Evolutionary conservation across 2,888 invertebrate species (phyloP), one percentile per base, ranked within the genome.

Genomic region (Hemicrepidius hirtus): DNA sequence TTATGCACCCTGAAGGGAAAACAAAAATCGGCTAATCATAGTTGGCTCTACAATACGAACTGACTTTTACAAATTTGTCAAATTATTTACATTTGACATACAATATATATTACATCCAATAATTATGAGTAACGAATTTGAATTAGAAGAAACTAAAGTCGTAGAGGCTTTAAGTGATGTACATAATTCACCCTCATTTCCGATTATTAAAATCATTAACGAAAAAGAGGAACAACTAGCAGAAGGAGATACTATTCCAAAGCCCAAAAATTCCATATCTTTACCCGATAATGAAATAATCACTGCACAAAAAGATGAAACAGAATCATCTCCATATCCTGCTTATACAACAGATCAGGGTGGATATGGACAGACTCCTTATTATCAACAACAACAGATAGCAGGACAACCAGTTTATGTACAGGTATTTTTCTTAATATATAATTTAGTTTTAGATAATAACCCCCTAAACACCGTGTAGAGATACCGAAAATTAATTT

Each of bases 361-460:
- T 3, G n/a, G 37, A 16, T 13, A 21, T 21, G 46, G n/a, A 20
- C 67, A 69, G 24, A 40, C 62, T 16, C 21, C 63, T 1, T 63
- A 55, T 53, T 63, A 62, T 41, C 68, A 68, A 12, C 40, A 62
- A 32, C 68, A 68, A 18, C 3, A 0, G 12, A 41, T 62, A 20
- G 63, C 40, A 16, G 40, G 32, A 63, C 69, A 69, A 44, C 53
- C 62, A 10, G 63, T 63, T 4, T 69, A 69, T 32, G 28, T 44
- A 10, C 24, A 40, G 44, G 69, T 53, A 62, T 40, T 40, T n/a
- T 40, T 40, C 6, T 13, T 40, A 13, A 32, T 1, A 32, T 32
- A 5, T 9, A 6, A 6, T 32, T 5, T 32, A 6, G 4, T 32
- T 32, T 32, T 32, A 32, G 9, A 32, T 32, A 32, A 9, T 9